These are phyloP conservation scores for Scelioninae gen. 2 DNA, from an alignment of 2,888 invertebrate species.

Conservation along the genomic window DNA sequence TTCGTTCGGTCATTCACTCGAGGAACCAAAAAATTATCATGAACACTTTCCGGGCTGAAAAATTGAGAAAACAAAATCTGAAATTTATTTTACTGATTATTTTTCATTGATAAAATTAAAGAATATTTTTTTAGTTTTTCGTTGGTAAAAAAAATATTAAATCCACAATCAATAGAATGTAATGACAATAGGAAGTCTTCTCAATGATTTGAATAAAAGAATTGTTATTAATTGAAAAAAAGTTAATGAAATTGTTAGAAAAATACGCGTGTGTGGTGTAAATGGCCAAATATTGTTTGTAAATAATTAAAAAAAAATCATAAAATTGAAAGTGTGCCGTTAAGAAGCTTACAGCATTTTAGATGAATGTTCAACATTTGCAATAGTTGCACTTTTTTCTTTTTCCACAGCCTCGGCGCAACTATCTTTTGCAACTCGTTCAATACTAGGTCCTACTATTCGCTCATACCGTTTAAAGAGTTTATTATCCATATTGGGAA, in stretches of 20 bases:
- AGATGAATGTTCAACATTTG: background rate
- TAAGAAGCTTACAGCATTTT: conserved; percentile 6
- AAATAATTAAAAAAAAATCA: background rate
- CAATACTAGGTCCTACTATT: conserved; percentile 13
- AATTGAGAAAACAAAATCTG: no score
- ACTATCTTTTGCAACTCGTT: conserved; percentile 14
- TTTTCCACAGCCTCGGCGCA: conserved; percentile 3
- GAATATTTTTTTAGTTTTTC: no score
- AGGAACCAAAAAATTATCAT: conserved; percentile 24
- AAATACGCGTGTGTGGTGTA: background rate
- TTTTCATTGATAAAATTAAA: no score
- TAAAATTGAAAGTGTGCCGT: background rate
- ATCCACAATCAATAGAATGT: background rate
- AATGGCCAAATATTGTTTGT: background rate
- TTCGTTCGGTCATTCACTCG: no score
- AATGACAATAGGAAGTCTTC: background rate
- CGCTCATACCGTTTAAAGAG: conserved; percentile 13
- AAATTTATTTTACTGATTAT: no score
- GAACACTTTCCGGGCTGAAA: no score
- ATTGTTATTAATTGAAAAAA: background rate
- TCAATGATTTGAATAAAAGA: background rate
- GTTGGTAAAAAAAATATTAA: no score
- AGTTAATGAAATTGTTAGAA: background rate
- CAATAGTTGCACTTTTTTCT: conserved; percentile 9
- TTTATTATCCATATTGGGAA: background rate